Percentiles rank a stretch among this genome's conserved stretches.
Conservation (phyloP, 2,888 invertebrate species). For the Pandemis cinnamomeana region DNA sequence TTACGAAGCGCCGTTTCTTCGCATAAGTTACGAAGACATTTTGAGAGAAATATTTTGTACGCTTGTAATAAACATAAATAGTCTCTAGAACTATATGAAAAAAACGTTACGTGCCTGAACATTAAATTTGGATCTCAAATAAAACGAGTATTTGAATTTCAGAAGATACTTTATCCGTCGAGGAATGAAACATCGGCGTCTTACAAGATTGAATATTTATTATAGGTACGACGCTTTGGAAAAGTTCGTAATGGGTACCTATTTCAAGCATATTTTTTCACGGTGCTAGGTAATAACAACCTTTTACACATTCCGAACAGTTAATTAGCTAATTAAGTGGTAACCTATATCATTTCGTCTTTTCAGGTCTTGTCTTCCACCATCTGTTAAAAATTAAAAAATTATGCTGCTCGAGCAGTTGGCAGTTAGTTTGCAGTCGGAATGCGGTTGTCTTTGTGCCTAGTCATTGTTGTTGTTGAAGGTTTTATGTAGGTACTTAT, state of each 20-base stretch:
- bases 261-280: too few relatives aligned
- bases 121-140: constrained; percentile 2
- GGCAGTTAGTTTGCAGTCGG: not conserved
- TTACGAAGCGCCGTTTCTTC: constrained; percentile 2
- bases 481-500: too few relatives aligned
- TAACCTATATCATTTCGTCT: too few relatives aligned
- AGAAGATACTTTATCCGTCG: not conserved
- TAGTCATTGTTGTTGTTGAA: not conserved
- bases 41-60: not conserved
- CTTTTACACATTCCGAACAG: too few relatives aligned
- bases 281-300: too few relatives aligned
- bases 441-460: not conserved
- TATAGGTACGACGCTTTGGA: not conserved
- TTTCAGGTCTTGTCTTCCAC: too few relatives aligned
- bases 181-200: not conserved
- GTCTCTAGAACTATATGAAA: not conserved
- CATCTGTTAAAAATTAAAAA: too few relatives aligned
- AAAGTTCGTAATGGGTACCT: not conserved
- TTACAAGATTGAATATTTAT: constrained; percentile 4
- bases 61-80: constrained; percentile 1
- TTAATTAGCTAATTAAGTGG: too few relatives aligned
- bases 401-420: not conserved
- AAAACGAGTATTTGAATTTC: constrained; percentile 3
- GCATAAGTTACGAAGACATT: constrained; percentile 2
- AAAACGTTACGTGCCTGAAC: not conserved